Evolutionary conservation across 2,888 invertebrate genomes (phyloP), one percentile per base, ranked within the genome.

Genomic region (Dynastes hyllus): DNA sequence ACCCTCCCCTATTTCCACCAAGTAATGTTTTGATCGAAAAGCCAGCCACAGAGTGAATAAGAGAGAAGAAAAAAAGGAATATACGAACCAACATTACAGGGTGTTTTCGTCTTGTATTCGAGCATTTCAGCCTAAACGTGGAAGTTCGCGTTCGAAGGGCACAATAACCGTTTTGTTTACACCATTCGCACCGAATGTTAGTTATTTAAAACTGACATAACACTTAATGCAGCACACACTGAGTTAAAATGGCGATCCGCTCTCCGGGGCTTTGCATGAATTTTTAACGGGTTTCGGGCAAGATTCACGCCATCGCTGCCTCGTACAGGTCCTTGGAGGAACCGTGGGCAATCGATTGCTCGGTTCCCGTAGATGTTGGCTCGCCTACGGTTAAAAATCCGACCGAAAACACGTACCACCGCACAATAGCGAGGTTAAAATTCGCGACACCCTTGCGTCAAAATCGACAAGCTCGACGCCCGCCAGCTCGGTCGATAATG

Each of bases 191-290:
- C 66, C 32, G 67, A 77, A 58, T 77, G 40, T 45, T 45, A 69
- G 76, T 69, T 50, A 67, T 79, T 79, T 76, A 76, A 79, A 79
- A 79, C 76, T 76, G 67, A 71, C 79, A 79, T 53, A 79, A 76
- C 79, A 79, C 79, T 45, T 58, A 75, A 75, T 61, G 61, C 61
- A 73, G 73, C 73, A 37, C 75, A 69, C 69, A 75, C 66, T 58
- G 76, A 79, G 76, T 58, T 79, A 79, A 79, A 79, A 79, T 79
- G 79, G 79, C 79, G 79, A 79, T 61, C 50, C 67, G 55, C 16
- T 53, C n/a, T 37, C 67, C 67, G 77, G 22, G 50, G 65, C 66
- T 67, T 67, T 76, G 63, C 63, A 76, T 76, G 63, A 63, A 63
- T 77, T 69, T 77, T 58, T 67, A 77, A 69, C 77, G 67, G 67